Evolutionary conservation across 2,113 vertebrate species (phyloP).

Genomic region (Garra rufa): DNA sequence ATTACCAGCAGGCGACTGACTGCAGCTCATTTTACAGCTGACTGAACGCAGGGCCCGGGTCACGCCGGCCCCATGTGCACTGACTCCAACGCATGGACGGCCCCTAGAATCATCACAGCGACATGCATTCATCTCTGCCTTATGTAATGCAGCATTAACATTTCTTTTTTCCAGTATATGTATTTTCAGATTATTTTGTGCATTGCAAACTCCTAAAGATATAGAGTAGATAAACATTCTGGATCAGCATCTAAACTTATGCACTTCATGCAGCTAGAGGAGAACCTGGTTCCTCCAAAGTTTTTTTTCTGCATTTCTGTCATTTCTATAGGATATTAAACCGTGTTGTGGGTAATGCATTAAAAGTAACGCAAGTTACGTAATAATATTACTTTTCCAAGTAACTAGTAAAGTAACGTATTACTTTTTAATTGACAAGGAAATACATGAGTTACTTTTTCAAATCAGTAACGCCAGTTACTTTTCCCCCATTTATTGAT

Average conservation of each 20-base stretch:
- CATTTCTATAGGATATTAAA: too few species aligned
- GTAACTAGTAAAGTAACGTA: too few species aligned
- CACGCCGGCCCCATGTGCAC: conserved; percentile 63
- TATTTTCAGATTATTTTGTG: neutral
- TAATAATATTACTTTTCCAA: too few species aligned
- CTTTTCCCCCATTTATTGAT: too few species aligned
- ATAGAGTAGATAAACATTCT: neutral
- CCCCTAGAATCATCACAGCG: neutral
- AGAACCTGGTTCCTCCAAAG: too few species aligned
- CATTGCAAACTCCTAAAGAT: neutral
- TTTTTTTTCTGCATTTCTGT: too few species aligned
- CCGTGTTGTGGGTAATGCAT: too few species aligned
- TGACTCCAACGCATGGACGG: neutral
- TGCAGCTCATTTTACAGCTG: conserved; percentile 81
- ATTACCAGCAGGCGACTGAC: conserved; percentile 77
- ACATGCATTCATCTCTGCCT: neutral
- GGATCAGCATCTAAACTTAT: neutral
- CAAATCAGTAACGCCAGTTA: too few species aligned
- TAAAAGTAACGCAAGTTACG: too few species aligned
- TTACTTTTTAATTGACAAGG: too few species aligned
- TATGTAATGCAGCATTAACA: neutral
- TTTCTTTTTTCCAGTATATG: neutral
- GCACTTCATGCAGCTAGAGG: too few species aligned
- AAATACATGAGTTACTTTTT: too few species aligned
- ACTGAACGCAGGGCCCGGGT: conserved; percentile 73